These are phyloP conservation scores for Ectobius pallidus DNA, from an alignment of 2,888 invertebrate genomes.

Conservation along the genomic window DNA sequence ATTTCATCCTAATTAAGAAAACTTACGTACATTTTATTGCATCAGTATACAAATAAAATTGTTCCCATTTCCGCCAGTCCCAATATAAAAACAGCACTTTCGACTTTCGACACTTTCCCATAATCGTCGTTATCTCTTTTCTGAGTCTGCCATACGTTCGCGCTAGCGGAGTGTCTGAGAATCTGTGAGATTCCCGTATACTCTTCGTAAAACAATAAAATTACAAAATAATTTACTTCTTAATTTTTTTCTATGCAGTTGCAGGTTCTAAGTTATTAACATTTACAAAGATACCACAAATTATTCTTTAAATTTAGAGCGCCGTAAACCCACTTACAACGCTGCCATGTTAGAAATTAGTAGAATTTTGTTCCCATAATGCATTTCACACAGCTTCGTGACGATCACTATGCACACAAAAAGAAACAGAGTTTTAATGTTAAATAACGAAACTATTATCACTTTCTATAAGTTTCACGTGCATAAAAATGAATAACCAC, in stretches of 20 bases:
- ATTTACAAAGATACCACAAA: conserved; percentile 28
- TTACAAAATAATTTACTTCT: not conserved
- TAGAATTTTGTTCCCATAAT: conserved; percentile 39
- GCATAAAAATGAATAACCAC: too few relatives aligned
- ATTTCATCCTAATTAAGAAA: not conserved
- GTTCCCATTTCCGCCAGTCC: conserved; percentile 20
- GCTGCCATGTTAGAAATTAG: conserved; percentile 54
- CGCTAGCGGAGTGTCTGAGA: not conserved
- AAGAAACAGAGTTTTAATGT: not conserved
- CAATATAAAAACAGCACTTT: conserved; percentile 35
- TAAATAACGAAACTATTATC: too few relatives aligned
- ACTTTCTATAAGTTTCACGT: too few relatives aligned
- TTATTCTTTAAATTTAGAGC: conserved; percentile 51
- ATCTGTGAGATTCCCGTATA: not conserved
- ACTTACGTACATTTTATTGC: not conserved
- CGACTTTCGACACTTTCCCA: conserved; percentile 37
- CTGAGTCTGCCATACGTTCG: conserved; percentile 39
- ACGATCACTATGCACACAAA: conserved; percentile 31
- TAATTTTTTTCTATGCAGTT: conserved; percentile 32
- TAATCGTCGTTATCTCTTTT: conserved; percentile 40
- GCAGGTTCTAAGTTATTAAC: not conserved
- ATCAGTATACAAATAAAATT: not conserved
- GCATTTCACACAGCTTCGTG: conserved; percentile 20
- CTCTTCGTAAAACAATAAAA: not conserved
- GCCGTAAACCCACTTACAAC: conserved; percentile 52